A percentile compares a stretch with the other conserved stretches of the same genome.
Evolutionary conservation across 1,140 invertebrate species (phyloP).

Genomic region (Trypoxylus dichotomus): DNA sequence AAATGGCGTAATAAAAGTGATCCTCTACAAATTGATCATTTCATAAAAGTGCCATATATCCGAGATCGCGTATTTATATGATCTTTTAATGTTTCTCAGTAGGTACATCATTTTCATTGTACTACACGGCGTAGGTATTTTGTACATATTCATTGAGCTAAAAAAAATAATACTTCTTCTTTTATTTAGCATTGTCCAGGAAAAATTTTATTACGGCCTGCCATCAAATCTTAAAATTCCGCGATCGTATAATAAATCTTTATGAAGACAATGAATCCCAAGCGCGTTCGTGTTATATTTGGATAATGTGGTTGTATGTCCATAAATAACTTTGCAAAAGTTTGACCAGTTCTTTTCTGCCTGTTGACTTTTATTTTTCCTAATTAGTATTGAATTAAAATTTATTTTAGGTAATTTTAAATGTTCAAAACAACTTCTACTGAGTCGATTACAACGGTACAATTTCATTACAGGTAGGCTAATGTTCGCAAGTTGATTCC

Average conservation of each 20-base stretch:
- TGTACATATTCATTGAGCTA: background rate
- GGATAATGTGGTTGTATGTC: background rate
- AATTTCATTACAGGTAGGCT: too few species aligned
- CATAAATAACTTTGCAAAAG: background rate
- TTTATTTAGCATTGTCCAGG: too few species aligned
- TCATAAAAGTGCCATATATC: slow-evolving; percentile 13
- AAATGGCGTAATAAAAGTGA: slow-evolving; percentile 1
- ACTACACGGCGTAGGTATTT: background rate
- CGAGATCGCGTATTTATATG: background rate
- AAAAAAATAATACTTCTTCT: background rate
- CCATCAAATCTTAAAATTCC: background rate
- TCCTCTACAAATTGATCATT: slow-evolving; percentile 22
- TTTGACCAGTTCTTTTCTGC: background rate
- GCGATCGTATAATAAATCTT: slow-evolving; percentile 5
- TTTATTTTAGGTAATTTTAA: too few species aligned
- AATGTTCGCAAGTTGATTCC: too few species aligned
- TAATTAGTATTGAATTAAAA: too few species aligned
- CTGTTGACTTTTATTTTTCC: too few species aligned
- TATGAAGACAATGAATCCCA: background rate
- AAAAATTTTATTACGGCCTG: background rate
- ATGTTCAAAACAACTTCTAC: too few species aligned
- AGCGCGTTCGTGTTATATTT: background rate
- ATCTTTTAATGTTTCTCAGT: background rate
- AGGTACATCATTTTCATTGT: slow-evolving; percentile 18
- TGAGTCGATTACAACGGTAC: too few species aligned